Evolutionary conservation across 2,113 vertebrate genomes (phyloP).

Genomic region (Macaca nemestrina): DNA sequence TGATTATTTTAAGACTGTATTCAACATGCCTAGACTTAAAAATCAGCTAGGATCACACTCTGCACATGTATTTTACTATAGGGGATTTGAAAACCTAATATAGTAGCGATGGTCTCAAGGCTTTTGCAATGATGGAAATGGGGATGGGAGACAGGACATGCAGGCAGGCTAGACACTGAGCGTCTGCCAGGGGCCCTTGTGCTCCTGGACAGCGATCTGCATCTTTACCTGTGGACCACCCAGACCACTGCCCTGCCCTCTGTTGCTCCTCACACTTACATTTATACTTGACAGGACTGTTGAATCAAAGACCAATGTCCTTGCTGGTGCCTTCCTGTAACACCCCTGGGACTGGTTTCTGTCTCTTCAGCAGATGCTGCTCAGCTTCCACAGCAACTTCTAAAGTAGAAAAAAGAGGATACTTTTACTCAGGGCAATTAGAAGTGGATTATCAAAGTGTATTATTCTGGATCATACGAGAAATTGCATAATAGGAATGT

Average conservation of each 20-base stretch:
- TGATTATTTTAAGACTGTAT: slow-evolving; percentile 75
- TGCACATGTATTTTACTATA: slow-evolving; percentile 51
- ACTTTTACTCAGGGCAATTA: background rate
- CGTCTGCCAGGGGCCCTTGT: background rate
- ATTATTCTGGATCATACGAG: background rate
- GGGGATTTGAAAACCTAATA: slow-evolving; percentile 63
- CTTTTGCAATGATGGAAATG: background rate
- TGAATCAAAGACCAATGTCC: slow-evolving; percentile 38
- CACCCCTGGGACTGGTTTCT: slow-evolving; percentile 44
- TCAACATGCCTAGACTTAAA: slow-evolving; percentile 72
- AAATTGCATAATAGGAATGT: slow-evolving; percentile 5
- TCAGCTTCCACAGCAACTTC: slow-evolving; percentile 69
- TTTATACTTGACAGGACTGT: slow-evolving; percentile 69
- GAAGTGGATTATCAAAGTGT: background rate
- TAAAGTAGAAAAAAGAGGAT: slow-evolving; percentile 29
- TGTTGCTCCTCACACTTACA: slow-evolving; percentile 79
- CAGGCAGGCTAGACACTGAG: background rate
- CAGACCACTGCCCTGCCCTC: too few relatives aligned
- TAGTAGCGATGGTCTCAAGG: background rate
- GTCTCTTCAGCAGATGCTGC: background rate
- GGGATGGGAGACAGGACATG: background rate
- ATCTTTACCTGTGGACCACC: background rate
- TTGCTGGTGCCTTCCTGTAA: slow-evolving; percentile 46
- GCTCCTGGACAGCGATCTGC: rapidly evolving
- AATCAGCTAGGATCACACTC: slow-evolving; percentile 64